A percentile compares a stretch with the other conserved stretches of the same genome.
Conservation (phyloP, 2,888 invertebrate species). For the Sycophila texana region DNA sequence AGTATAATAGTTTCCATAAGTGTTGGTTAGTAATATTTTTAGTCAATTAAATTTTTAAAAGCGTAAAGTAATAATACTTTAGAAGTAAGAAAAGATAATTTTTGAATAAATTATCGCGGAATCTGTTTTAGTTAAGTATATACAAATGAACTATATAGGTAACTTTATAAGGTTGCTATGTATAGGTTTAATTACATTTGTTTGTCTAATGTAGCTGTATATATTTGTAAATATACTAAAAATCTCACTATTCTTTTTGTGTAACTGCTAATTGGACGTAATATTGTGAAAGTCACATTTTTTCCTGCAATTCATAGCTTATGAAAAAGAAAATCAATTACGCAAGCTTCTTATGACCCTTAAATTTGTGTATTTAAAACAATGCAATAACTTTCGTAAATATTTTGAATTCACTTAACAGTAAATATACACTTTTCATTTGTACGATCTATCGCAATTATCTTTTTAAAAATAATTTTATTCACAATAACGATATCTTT, state of each 20-base stretch:
- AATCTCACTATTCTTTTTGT: conserved; percentile 21
- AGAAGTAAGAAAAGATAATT: not conserved
- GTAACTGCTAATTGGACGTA: conserved; percentile 41
- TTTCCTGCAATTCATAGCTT: not conserved
- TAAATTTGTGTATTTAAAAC: not conserved
- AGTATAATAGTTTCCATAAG: not conserved
- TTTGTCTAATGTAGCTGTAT: not conserved
- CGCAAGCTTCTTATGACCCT: not conserved
- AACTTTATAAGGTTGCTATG: not conserved
- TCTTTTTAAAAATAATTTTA: conserved; percentile 34
- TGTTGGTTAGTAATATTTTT: not conserved
- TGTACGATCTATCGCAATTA: conserved; percentile 6
- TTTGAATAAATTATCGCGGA: not conserved
- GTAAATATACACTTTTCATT: conserved; percentile 39
- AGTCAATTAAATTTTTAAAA: not conserved
- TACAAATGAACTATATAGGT: conserved; percentile 26
- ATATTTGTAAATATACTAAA: conserved; percentile 31
- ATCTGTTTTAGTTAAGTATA: conserved; percentile 18
- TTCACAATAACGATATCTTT: not conserved
- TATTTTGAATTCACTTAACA: conserved; percentile 39
- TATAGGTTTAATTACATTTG: conserved; percentile 24
- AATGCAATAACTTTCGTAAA: conserved; percentile 44
- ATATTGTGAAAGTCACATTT: conserved; percentile 40
- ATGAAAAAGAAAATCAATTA: not conserved
- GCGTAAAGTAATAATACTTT: conserved; percentile 2